Evolutionary conservation across 2,888 invertebrate species (phyloP).

Genomic region (Eupithecia centaureata): DNA sequence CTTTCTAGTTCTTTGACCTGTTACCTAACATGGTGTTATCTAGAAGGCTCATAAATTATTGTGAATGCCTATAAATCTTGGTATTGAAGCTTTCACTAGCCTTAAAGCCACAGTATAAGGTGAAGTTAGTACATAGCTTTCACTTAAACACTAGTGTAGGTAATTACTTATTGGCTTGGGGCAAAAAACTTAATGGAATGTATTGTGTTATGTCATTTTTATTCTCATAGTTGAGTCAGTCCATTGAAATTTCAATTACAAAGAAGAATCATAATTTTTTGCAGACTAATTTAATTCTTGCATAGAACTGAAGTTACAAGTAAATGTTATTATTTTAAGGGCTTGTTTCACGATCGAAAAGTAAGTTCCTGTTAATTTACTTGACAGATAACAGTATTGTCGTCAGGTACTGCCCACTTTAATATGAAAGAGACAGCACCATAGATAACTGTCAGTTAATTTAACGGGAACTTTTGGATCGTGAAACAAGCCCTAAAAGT

Average conservation of each 20-base stretch:
- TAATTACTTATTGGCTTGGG: slow-evolving; percentile 20
- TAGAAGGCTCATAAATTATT: slow-evolving; percentile 24
- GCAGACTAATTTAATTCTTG: not conserved
- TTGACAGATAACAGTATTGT: no score
- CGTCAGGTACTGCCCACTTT: no score
- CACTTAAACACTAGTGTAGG: slow-evolving; percentile 19
- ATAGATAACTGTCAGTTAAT: no score
- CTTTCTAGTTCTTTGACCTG: slow-evolving; percentile 12
- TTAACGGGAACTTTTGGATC: no score
- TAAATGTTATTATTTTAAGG: no score
- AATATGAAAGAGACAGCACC: no score
- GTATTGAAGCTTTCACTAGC: slow-evolving; percentile 23
- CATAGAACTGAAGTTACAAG: not conserved
- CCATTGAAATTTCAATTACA: not conserved
- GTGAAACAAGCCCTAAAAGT: no score
- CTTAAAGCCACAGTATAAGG: slow-evolving; percentile 1
- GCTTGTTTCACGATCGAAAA: no score
- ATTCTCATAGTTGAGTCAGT: not conserved
- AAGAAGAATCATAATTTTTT: no score
- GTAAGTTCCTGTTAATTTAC: no score
- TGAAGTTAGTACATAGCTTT: not conserved
- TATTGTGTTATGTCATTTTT: slow-evolving; percentile 7
- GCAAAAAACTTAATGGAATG: slow-evolving; percentile 4
- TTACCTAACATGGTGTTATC: slow-evolving; percentile 23
- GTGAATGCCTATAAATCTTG: slow-evolving; percentile 15